Percentiles rank a stretch among this genome's conserved stretches.
Evolutionary conservation across 2,797 vertebrate species (phyloP).

Genomic region (Picus viridis): DNA sequence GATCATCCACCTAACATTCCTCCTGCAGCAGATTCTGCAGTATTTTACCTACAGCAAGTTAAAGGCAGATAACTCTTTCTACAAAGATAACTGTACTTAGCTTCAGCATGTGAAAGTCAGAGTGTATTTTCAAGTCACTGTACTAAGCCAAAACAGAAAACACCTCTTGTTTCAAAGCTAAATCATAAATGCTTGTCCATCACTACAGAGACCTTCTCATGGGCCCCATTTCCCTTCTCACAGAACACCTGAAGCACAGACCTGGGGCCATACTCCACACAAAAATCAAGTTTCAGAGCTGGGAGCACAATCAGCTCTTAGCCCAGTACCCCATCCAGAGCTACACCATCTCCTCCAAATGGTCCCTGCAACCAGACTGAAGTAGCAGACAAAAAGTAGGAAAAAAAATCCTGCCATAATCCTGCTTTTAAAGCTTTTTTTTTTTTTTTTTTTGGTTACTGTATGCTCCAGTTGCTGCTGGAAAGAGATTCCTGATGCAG

Average conservation of each 20-base stretch:
- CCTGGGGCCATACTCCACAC: neutral
- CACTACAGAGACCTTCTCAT: neutral
- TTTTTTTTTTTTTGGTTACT: conserved; percentile 5
- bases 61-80: neutral
- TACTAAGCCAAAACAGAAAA: neutral
- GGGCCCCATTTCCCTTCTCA: neutral
- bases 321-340: neutral
- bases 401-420: neutral
- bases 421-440: neutral
- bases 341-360: neutral
- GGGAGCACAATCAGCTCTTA: neutral
- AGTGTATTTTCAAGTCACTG: neutral
- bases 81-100: neutral
- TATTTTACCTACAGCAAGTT: neutral
- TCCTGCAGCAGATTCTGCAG: neutral
- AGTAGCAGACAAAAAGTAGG: too few relatives aligned
- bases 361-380: neutral
- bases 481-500: conserved; percentile 20
- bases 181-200: neutral
- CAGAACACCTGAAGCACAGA: neutral
- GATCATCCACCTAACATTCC: neutral
- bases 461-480: conserved; percentile 1
- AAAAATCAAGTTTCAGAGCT: neutral
- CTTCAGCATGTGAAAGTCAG: neutral
- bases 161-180: neutral